These are phyloP conservation scores for Eulemur coronatus DNA, from an alignment of 2,797 vertebrate species.

Conservation along the genomic window DNA sequence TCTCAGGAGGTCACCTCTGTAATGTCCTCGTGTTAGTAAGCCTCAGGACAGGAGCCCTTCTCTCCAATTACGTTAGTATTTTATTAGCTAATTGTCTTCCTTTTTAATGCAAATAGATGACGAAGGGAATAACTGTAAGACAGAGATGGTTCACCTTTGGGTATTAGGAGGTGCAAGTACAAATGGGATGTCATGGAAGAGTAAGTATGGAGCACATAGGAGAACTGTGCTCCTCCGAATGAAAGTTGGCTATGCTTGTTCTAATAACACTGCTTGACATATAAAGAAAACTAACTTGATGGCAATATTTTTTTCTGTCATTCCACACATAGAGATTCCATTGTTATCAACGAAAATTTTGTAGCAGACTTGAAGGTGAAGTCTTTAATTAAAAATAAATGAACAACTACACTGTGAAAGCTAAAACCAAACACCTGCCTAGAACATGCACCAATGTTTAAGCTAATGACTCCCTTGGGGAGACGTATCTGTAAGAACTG, in stretches of 20 bases:
- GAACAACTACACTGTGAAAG: not conserved
- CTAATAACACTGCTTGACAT: not conserved
- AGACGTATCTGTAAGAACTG: not conserved
- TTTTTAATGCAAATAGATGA: not conserved
- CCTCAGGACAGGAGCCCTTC: not conserved
- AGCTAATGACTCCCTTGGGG: not conserved
- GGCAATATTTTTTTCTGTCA: not conserved
- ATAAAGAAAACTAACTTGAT: not conserved
- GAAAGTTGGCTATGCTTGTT: not conserved
- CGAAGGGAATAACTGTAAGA: not conserved
- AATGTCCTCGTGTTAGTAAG: not conserved
- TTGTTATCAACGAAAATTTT: not conserved
- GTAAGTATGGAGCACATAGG: not conserved
- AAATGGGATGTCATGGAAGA: not conserved
- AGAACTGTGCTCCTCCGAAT: not conserved
- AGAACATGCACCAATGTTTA: not conserved
- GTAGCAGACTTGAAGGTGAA: not conserved
- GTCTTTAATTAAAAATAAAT: conserved; percentile 29
- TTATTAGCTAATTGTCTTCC: not conserved
- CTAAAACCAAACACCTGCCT: conserved; percentile 2
- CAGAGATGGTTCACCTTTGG: not conserved
- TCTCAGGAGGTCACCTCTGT: not conserved
- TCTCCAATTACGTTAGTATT: not conserved
- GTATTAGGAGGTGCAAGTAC: rapidly evolving
- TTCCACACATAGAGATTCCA: not conserved